Evolutionary conservation across 1,140 invertebrate genomes (phyloP).

Genomic region (Schlechtendalia chinensis): DNA sequence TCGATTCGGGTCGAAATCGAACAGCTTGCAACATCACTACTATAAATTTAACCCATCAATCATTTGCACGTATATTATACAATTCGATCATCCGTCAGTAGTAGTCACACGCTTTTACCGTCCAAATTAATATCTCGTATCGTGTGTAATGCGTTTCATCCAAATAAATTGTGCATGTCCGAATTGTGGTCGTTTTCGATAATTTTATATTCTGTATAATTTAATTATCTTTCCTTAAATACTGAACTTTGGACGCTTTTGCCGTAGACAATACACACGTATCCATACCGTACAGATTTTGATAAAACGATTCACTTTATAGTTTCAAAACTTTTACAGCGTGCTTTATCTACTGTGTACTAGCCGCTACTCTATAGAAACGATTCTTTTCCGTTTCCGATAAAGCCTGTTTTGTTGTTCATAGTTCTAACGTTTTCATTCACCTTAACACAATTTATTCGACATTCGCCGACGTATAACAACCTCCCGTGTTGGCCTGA

Average conservation of each 20-base stretch:
- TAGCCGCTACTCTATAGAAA: not conserved
- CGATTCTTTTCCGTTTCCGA: not conserved
- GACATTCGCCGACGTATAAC: not conserved
- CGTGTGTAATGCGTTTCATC: no score
- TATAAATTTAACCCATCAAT: no score
- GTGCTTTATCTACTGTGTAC: not conserved
- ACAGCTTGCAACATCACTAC: no score
- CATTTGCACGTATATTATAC: no score
- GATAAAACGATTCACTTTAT: not conserved
- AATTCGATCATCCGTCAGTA: no score
- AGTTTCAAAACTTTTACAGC: not conserved
- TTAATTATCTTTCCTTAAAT: not conserved
- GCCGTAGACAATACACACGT: not conserved
- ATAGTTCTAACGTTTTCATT: not conserved
- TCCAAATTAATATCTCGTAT: no score
- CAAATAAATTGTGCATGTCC: no score
- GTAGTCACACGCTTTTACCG: no score
- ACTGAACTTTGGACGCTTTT: not conserved
- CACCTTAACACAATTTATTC: constrained; percentile 1
- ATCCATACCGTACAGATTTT: not conserved
- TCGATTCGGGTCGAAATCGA: no score
- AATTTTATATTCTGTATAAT: not conserved
- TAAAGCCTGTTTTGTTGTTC: not conserved
- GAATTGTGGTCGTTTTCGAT: no score
- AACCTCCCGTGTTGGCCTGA: not conserved